phyloP scores from a whole-genome alignment of 2,113 vertebrate genomes.

The Tragelaphus strepsiceros region DNA sequence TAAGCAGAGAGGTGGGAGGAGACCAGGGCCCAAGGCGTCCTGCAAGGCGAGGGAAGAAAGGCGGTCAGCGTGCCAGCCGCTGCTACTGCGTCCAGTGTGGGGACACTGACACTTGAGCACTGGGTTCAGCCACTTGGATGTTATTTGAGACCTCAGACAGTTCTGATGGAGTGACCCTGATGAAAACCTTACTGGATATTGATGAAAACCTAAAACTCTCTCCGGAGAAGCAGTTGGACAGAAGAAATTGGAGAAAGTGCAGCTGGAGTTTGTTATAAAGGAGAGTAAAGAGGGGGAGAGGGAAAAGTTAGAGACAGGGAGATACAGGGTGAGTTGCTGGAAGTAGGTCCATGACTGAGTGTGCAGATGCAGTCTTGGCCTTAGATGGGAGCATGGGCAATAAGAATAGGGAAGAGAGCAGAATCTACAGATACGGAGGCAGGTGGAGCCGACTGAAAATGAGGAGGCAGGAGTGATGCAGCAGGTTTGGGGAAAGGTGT shows the following conservation, averaged over 20 bases:
- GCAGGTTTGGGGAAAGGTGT: not conserved
- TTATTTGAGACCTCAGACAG: not conserved
- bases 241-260: not conserved
- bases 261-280: not conserved
- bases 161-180: not conserved
- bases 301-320: no score
- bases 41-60: not conserved
- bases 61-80: rapidly evolving
- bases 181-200: not conserved
- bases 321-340: no score
- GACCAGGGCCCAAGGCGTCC: rapidly evolving
- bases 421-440: rapidly evolving
- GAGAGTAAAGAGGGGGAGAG: not conserved
- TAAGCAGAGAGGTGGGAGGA: not conserved
- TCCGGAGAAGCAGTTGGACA: not conserved
- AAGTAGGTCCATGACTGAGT: not conserved
- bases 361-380: not conserved
- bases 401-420: no score
- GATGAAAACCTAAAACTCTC: not conserved
- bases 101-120: not conserved
- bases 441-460: not conserved
- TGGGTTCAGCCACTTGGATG: not conserved
- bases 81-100: not conserved
- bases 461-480: not conserved
- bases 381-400: no score